Conservation (phyloP, 2,888 invertebrate species). For the Microchrysa polita region DNA sequence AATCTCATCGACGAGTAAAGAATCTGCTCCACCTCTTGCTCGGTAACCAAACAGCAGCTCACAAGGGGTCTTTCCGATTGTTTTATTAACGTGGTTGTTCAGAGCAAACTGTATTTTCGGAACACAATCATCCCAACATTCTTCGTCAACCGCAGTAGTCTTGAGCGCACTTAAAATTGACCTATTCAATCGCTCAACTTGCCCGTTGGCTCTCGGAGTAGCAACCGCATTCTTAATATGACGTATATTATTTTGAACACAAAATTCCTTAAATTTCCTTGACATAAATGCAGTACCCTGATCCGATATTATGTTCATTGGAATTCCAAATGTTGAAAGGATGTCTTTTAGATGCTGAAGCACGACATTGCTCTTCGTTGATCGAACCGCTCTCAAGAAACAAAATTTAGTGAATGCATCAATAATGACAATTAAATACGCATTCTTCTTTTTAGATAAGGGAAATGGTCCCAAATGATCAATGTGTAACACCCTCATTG, state of each 20-base stretch:
- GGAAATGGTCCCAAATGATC: slow-evolving; percentile 63
- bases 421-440: slow-evolving; percentile 57
- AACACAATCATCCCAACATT: slow-evolving; percentile 52
- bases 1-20: slow-evolving; percentile 39
- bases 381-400: slow-evolving; percentile 55
- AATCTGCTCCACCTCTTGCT: slow-evolving; percentile 42
- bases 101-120: slow-evolving; percentile 51
- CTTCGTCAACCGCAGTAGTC: slow-evolving; percentile 50
- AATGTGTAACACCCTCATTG: no score
- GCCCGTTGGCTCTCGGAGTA: slow-evolving; percentile 55
- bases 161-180: slow-evolving; percentile 51
- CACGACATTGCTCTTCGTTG: slow-evolving; percentile 54
- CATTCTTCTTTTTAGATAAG: no score
- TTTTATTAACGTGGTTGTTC: slow-evolving; percentile 52
- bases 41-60: slow-evolving; percentile 49
- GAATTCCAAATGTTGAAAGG: slow-evolving; percentile 55
- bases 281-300: slow-evolving; percentile 60
- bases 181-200: slow-evolving; percentile 54
- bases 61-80: slow-evolving; percentile 51
- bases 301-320: slow-evolving; percentile 59
- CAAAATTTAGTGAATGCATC: slow-evolving; percentile 60
- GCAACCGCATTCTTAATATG: slow-evolving; percentile 54
- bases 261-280: slow-evolving; percentile 56
- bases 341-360: slow-evolving; percentile 54
- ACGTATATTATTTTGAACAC: slow-evolving; percentile 49